Conservation (phyloP, 1,140 invertebrate species). For the Drusus annulatus region DNA sequence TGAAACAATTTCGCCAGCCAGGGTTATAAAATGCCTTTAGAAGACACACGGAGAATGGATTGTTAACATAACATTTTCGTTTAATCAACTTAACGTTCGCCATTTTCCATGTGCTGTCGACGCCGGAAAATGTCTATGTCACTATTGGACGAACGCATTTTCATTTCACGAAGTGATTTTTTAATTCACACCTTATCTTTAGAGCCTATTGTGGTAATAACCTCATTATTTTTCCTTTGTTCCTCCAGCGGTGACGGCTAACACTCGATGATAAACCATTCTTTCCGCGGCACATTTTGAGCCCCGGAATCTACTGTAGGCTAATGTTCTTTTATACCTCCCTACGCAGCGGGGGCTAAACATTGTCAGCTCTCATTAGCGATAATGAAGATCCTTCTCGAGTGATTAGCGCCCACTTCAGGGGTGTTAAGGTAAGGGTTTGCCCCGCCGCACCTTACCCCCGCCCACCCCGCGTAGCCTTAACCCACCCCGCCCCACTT, state of each 20-base stretch:
- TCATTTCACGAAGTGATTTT: background rate
- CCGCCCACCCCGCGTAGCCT: background rate
- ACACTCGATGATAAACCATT: conserved; percentile 24
- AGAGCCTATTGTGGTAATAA: conserved; percentile 5
- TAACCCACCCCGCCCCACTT: background rate
- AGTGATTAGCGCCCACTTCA: conserved; percentile 54
- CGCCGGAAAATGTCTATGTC: background rate
- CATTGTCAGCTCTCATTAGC: conserved; percentile 55
- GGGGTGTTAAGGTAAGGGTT: background rate
- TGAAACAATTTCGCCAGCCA: no score
- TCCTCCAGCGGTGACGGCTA: background rate
- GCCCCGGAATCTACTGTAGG: conserved; percentile 8
- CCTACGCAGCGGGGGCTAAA: conserved; percentile 14
- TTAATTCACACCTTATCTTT: conserved; percentile 10
- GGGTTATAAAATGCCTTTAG: no score
- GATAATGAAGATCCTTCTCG: conserved; percentile 58
- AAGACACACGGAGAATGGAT: no score
- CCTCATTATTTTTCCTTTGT: conserved; percentile 20
- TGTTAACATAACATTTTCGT: no score
- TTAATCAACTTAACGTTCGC: no score
- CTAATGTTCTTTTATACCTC: conserved; percentile 23
- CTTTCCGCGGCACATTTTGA: conserved; percentile 22
- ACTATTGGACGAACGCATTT: background rate
- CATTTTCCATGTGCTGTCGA: no score
- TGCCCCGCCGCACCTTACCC: background rate